phyloP scores from a whole-genome alignment of 1,140 invertebrate genomes.

The Brachionus angularis region DNA sequence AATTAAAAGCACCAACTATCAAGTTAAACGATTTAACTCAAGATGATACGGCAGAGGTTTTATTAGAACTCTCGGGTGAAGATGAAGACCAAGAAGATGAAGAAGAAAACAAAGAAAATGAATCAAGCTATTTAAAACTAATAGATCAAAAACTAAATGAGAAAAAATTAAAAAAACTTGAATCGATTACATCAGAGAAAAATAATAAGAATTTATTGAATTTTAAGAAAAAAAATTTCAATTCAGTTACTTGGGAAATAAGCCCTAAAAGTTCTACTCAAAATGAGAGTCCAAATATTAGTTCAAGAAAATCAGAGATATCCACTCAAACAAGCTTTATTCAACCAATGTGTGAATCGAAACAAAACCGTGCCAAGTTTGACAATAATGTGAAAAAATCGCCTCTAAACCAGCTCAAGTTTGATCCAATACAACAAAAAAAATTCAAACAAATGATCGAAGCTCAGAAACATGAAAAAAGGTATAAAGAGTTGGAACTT shows the following conservation, averaged over 20 bases:
- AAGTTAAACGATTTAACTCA: background rate
- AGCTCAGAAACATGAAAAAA: slow-evolving; percentile 39
- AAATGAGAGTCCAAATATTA: background rate
- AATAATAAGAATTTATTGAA: background rate
- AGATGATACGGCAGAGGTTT: slow-evolving; percentile 26
- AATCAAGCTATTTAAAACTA: slow-evolving; percentile 22
- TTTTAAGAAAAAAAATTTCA: background rate
- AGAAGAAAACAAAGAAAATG: background rate
- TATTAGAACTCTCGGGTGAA: slow-evolving; percentile 22
- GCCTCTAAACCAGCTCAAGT: background rate
- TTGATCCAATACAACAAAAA: slow-evolving; percentile 10
- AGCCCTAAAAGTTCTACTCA: background rate
- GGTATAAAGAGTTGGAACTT: slow-evolving; percentile 12
- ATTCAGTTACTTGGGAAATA: slow-evolving; percentile 20
- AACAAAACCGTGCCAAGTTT: background rate
- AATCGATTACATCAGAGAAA: background rate
- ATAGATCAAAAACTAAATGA: slow-evolving; percentile 33
- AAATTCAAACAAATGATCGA: slow-evolving; percentile 39
- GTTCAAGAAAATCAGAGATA: background rate
- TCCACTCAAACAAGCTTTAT: slow-evolving; percentile 38
- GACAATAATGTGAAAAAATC: too few relatives aligned
- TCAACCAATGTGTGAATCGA: background rate
- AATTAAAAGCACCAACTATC: background rate
- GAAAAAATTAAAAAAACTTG: slow-evolving; percentile 5
- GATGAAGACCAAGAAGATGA: background rate